Base-by-base conservation (phyloP, 2,113 vertebrate genomes). In the Chloropsis cyanopogon region DNA sequence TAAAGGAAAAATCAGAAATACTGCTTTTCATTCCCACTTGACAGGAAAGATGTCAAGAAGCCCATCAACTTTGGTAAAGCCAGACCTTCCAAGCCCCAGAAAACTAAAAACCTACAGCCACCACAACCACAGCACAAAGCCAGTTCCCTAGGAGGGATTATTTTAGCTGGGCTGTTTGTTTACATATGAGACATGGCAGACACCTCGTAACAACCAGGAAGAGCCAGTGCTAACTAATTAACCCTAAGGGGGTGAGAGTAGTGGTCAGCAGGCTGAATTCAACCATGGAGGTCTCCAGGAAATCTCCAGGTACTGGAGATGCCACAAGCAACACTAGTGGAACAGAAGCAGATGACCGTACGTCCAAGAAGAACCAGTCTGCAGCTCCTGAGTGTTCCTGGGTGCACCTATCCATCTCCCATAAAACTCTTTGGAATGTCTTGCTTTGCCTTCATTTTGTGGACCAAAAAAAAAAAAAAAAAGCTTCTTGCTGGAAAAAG, bases 1-100 rank as follows among this genome's bases (percentile, higher is more conserved):
- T 23, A 80, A 68, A 93, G 44, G 12, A 88, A 90, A 79, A 90
- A 78, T 41, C 77, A 94, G 64, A 96, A 95, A 89, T 84, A 86
- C 33, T 24, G 19, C 41, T 93, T 90, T 92, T 88, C 73, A 84
- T 86, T 88, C 60, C 69, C 25, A 63, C 54, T 91, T 21, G 24
- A 33, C 29, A 83, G 64, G 31, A 77, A 87, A 94, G 88, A 83
- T 49, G 37, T 72, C 25, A 82, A 83, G 83, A 90, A 86, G 52
- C 44, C 49, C 56, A 91, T 19, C 1, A 7, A 22, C 56, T 75
- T 78, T 31, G 29, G 26, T 37, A 82, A 95, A 89, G 25, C 14
- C 61, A 82, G 84, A 89, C 14, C 8, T 87, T 92, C 49, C 47
- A 91, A 84, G 54, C 12, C n/a, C 21, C 35, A 57, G 52, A 35